These are phyloP conservation scores for Mystacides longicornis DNA, from an alignment of 2,888 invertebrate species.

Conservation along the genomic window DNA sequence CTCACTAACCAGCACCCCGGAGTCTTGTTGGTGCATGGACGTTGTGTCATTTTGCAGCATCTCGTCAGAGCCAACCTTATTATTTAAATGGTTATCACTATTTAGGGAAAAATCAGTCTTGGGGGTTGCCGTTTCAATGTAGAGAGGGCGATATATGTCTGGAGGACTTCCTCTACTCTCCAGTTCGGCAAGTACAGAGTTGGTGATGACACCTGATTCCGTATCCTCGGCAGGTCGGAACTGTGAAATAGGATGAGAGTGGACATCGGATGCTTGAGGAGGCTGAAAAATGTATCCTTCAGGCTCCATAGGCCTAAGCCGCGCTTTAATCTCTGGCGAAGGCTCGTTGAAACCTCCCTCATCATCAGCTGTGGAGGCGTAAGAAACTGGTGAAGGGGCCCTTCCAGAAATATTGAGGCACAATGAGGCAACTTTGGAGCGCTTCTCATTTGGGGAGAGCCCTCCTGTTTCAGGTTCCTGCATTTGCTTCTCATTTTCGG, in stretches of 20 bases:
- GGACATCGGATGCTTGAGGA: slow-evolving; percentile 17
- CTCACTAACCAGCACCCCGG: slow-evolving; percentile 49
- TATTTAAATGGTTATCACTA: slow-evolving; percentile 24
- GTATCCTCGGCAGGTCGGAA: slow-evolving; percentile 10
- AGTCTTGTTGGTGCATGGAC: slow-evolving; percentile 39
- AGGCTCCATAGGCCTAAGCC: slow-evolving; percentile 33
- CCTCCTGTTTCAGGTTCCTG: slow-evolving; percentile 12
- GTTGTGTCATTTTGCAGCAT: slow-evolving; percentile 17
- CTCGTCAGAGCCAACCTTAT: slow-evolving; percentile 20
- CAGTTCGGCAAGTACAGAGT: slow-evolving; percentile 35
- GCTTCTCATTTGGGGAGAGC: slow-evolving; percentile 17
- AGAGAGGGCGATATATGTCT: slow-evolving; percentile 23
- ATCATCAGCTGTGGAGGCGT: slow-evolving; percentile 59
- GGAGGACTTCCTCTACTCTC: slow-evolving; percentile 32
- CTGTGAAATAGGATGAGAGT: slow-evolving; percentile 9
- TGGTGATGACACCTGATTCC: slow-evolving; percentile 30
- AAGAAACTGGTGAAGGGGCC: slow-evolving; percentile 62
- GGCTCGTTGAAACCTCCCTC: slow-evolving; percentile 69
- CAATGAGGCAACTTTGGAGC: slow-evolving; percentile 48
- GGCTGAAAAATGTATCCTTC: slow-evolving; percentile 11
- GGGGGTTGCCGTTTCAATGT: slow-evolving; percentile 32
- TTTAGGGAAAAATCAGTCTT: slow-evolving; percentile 27
- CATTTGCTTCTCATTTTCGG: slow-evolving; percentile 24
- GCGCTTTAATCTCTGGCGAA: slow-evolving; percentile 61
- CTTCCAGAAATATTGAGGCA: slow-evolving; percentile 57